Evolutionary conservation across 2,113 vertebrate species (phyloP), one percentile per base, ranked within the genome.

Genomic region (Spea multiplicata): DNA sequence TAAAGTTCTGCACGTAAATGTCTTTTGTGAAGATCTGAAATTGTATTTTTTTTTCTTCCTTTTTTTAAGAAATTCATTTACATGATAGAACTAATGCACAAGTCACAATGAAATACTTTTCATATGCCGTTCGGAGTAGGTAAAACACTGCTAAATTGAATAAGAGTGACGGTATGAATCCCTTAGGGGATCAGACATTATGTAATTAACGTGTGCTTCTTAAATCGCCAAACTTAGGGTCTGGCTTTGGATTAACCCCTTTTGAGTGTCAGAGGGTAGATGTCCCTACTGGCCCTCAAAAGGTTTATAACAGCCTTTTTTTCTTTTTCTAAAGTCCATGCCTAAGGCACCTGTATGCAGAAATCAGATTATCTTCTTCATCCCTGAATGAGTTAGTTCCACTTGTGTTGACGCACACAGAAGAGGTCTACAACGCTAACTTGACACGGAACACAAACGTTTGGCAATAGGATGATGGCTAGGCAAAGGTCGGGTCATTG

Each of bases 331-430:
- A 72, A 9, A 73, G 77, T 79, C 70, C 46, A 72, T 80, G 78
- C 78, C 78, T 80, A 80, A 80, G 78, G 78, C 78, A 80, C 78
- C 71, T 73, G 78, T 61, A 80, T 80, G 71, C 64, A 48, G 45
- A 59, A 73, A 74, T 74, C 78, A 80, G 78, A 80, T 74, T 80
- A 67, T 80, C 78, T 66, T 80, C 78, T 74, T 80, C 78, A 80
- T 80, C 78, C 78, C 78, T 80, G 78, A 80, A 80, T 80, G 78
- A 80, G 64, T 80, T 80, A 68, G 68, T 80, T 67, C 76, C 71
- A 74, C 78, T 80, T 80, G 71, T 74, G 71, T 74, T 68, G 78
- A 73, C 64, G 53, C 64, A 73, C 71, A 55, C 53, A 44, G 71
- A 74, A 68, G 50, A 73, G 44, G 46, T 49, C 75, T 53, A 70